phyloP scores from a whole-genome alignment of 2,888 invertebrate genomes.

The Miltochrista miniata region DNA sequence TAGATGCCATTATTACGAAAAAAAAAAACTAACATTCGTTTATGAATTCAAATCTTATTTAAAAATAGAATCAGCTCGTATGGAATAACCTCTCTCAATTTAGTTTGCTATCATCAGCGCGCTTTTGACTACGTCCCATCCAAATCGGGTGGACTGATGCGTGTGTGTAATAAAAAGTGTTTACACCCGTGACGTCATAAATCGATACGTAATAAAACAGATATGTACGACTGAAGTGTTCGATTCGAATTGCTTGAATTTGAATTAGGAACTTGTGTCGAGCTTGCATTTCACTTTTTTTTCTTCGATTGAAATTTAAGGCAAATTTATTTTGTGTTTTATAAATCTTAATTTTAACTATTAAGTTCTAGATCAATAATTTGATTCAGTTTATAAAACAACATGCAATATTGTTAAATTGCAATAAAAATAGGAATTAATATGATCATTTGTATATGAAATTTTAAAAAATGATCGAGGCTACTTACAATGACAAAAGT shows the following conservation, averaged over 20 bases:
- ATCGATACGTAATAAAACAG: constrained; percentile 7
- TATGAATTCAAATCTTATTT: constrained; percentile 35
- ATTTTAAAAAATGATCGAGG: no score
- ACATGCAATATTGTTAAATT: no score
- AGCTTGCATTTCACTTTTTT: not conserved
- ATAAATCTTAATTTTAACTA: no score
- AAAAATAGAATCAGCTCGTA: constrained; percentile 41
- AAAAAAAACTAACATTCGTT: constrained; percentile 34
- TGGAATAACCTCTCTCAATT: constrained; percentile 32
- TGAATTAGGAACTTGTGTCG: not conserved
- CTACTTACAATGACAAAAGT: not conserved
- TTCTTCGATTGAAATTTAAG: not conserved
- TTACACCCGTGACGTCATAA: constrained; percentile 5
- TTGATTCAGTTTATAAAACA: no score
- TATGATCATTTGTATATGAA: no score
- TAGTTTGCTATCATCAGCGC: constrained; percentile 39
- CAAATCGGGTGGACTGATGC: not conserved
- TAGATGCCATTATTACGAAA: constrained; percentile 18
- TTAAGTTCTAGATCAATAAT: no score
- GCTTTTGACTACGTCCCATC: constrained; percentile 23
- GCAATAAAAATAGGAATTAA: no score
- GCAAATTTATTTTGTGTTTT: not conserved
- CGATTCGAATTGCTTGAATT: constrained; percentile 11
- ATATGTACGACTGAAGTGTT: constrained; percentile 1
- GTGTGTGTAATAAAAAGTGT: constrained; percentile 6